A percentile compares a stretch with the other conserved stretches of the same genome.
These are phyloP conservation scores for Tanytarsus gracilentus DNA, from an alignment of 2,888 invertebrate genomes.

Conservation along the genomic window DNA sequence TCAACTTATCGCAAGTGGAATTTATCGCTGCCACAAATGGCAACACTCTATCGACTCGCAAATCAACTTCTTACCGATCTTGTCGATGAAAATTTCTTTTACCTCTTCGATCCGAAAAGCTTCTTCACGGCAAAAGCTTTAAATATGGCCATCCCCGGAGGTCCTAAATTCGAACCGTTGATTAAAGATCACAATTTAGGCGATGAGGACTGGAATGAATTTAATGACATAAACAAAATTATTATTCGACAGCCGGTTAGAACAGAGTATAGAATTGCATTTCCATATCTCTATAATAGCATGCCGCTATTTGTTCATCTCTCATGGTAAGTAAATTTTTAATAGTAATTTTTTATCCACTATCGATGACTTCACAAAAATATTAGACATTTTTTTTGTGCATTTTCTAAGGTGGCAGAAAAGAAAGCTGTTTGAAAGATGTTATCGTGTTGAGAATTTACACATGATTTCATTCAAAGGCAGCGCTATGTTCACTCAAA, in stretches of 20 bases:
- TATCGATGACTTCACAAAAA: not conserved
- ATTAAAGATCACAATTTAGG: constrained; percentile 92
- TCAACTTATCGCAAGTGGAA: constrained; percentile 96
- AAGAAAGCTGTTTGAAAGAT: too few species aligned
- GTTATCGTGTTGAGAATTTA: too few species aligned
- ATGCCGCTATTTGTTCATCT: constrained; percentile 97
- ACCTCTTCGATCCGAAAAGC: constrained; percentile 97
- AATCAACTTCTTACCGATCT: constrained; percentile 96
- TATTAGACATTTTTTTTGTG: not conserved
- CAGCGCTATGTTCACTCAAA: too few species aligned
- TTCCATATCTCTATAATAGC: constrained; percentile 98
- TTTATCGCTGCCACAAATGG: constrained; percentile 91
- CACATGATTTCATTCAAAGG: too few species aligned
- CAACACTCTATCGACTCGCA: constrained; percentile 92
- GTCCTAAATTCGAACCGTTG: constrained; percentile 98
- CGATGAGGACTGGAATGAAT: constrained; percentile 99
- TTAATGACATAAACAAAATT: constrained; percentile 99
- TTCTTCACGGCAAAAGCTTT: constrained; percentile 99
- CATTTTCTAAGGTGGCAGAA: too few species aligned
- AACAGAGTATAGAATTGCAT: constrained; percentile 98
- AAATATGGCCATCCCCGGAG: constrained; percentile 99
- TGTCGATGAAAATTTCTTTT: constrained; percentile 97
- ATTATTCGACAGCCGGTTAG: constrained; percentile 97
- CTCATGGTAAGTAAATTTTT: constrained; percentile 70
- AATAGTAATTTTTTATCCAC: not conserved